Conservation (phyloP, 2,888 invertebrate species). For the Hoplodrina blanda region DNA sequence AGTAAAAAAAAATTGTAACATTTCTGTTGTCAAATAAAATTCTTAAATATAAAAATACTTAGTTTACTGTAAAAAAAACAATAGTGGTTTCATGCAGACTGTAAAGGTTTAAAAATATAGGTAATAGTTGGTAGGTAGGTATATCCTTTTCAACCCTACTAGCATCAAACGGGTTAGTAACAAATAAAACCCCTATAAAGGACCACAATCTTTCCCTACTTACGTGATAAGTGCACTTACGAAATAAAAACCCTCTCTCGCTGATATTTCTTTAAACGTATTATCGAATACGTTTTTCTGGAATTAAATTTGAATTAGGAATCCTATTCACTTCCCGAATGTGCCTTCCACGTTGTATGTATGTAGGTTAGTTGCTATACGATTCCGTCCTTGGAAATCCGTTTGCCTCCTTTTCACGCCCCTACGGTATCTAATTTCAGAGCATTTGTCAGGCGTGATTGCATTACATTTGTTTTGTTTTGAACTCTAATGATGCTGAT, state of each 20-base stretch:
- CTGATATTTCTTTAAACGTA: slow-evolving; percentile 2
- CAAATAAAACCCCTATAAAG: slow-evolving; percentile 13
- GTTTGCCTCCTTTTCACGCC: slow-evolving; percentile 19
- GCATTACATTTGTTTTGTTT: slow-evolving; percentile 30
- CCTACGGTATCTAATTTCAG: slow-evolving; percentile 10
- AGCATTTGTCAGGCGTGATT: slow-evolving; percentile 6
- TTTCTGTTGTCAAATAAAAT: no score
- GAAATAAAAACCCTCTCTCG: slow-evolving; percentile 16
- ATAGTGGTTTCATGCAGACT: no score
- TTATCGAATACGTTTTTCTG: slow-evolving; percentile 35
- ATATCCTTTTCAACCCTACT: no score
- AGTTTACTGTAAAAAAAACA: no score
- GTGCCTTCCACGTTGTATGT: neutral
- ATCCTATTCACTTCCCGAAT: slow-evolving; percentile 10
- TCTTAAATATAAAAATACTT: no score
- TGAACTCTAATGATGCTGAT: neutral
- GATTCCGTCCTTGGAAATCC: slow-evolving; percentile 21
- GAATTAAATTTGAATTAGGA: slow-evolving; percentile 41
- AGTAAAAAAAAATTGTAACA: no score
- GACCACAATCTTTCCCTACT: neutral
- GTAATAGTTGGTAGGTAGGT: no score
- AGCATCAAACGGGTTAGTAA: neutral
- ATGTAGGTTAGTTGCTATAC: slow-evolving; percentile 3
- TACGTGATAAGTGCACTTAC: slow-evolving; percentile 21
- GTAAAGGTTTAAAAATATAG: neutral